A percentile compares a stretch with the other conserved stretches of the same genome.
These are phyloP conservation scores for Pseudomyrmex pallidus DNA, from an alignment of 1,140 invertebrate genomes.

Conservation along the genomic window DNA sequence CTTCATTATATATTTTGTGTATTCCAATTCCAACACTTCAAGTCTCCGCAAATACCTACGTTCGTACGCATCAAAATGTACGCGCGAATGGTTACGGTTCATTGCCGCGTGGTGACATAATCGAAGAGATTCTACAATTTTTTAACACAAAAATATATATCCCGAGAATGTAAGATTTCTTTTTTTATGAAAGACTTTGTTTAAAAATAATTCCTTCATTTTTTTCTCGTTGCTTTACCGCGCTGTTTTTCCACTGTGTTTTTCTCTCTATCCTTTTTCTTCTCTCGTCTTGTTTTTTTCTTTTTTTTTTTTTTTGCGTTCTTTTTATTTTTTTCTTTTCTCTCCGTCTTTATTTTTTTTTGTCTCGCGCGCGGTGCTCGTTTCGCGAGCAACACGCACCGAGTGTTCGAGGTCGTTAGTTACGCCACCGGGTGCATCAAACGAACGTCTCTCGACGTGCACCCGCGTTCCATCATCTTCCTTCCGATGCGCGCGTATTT, in stretches of 20 bases:
- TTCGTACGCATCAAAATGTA: too few relatives aligned
- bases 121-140: not conserved
- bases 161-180: not conserved
- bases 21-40: not conserved
- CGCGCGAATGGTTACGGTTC: not conserved
- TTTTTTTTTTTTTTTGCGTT: not conserved
- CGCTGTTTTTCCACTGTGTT: not conserved
- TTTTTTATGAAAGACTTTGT: not conserved
- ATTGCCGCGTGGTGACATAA: not conserved
- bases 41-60: too few relatives aligned
- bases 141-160: not conserved
- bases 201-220: not conserved
- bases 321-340: not conserved
- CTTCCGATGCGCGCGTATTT: constrained; percentile 69
- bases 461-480: constrained; percentile 67
- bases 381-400: not conserved
- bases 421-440: constrained; percentile 60
- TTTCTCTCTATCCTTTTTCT: not conserved
- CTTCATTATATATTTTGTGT: constrained; percentile 18
- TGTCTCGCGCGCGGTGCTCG: not conserved
- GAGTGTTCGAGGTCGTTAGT: constrained; percentile 35
- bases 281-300: not conserved
- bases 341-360: not conserved
- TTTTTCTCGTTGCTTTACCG: not conserved
- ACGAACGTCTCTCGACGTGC: constrained; percentile 22